phyloP scores from a whole-genome alignment of 23 tunicate genomes.

The Oikopleura vanhoeffeni region DNA sequence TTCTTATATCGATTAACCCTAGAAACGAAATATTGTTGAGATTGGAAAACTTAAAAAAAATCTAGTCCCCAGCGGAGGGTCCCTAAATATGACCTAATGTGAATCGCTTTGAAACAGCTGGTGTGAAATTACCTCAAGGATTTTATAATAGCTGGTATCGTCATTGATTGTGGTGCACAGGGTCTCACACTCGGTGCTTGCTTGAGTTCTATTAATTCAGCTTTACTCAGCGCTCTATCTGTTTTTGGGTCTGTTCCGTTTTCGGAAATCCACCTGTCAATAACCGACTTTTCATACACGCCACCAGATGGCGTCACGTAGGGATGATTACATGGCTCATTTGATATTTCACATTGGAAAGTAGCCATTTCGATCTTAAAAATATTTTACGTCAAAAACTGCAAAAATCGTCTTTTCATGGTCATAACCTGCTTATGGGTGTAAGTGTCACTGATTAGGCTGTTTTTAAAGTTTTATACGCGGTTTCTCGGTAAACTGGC shows the following conservation, averaged over 20 bases:
- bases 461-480: no score
- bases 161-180: neutral
- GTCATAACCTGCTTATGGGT: no score
- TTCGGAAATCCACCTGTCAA: constrained; percentile 1
- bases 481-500: no score
- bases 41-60: no score
- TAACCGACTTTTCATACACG: neutral
- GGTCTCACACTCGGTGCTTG: constrained; percentile 4
- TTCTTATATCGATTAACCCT: no score
- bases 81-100: no score
- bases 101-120: no score
- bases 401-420: no score
- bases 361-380: neutral
- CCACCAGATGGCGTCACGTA: constrained; percentile 7
- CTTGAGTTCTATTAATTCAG: neutral
- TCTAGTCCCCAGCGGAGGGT: no score
- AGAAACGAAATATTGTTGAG: no score
- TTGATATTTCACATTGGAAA: neutral
- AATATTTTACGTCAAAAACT: neutral
- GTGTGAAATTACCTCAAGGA: neutral
- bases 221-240: neutral
- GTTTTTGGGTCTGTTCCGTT: constrained; percentile 10
- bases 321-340: neutral
- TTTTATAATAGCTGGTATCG: neutral
- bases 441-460: no score